Evolutionary conservation across 2,113 vertebrate species (phyloP).

Genomic region (Drymodes brunneopygia): DNA sequence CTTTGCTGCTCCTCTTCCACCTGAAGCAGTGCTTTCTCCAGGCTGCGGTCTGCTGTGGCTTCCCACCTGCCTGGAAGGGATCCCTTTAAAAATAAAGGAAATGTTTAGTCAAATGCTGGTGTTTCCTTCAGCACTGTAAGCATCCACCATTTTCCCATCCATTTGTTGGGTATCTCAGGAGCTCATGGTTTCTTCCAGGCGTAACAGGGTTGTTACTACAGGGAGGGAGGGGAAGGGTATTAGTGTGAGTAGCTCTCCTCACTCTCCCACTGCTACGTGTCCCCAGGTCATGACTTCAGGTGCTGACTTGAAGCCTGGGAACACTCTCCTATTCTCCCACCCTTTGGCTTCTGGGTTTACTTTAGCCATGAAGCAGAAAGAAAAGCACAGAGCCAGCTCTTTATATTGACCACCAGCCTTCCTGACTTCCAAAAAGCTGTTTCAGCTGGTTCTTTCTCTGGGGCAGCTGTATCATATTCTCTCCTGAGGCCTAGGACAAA

Average conservation of each 20-base stretch:
- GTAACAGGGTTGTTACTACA: background rate
- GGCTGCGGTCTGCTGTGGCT: constrained; percentile 71
- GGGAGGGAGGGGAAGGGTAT: background rate
- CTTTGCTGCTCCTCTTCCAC: constrained; percentile 89
- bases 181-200: background rate
- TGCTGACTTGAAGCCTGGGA: background rate
- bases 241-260: background rate
- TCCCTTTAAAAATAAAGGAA: constrained; percentile 55
- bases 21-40: constrained; percentile 82
- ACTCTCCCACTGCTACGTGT: background rate
- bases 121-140: background rate
- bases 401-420: background rate
- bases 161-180: background rate
- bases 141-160: background rate
- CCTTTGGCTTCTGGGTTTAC: background rate
- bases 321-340: background rate
- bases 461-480: background rate
- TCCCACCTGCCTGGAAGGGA: constrained; percentile 54
- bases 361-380: background rate
- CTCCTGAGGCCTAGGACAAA: background rate
- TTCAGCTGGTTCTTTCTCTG: background rate
- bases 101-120: background rate
- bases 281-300: background rate
- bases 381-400: background rate
- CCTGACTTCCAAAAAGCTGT: background rate